These are phyloP conservation scores for Lasiommata megera DNA, from an alignment of 2,888 invertebrate genomes.

Conservation along the genomic window DNA sequence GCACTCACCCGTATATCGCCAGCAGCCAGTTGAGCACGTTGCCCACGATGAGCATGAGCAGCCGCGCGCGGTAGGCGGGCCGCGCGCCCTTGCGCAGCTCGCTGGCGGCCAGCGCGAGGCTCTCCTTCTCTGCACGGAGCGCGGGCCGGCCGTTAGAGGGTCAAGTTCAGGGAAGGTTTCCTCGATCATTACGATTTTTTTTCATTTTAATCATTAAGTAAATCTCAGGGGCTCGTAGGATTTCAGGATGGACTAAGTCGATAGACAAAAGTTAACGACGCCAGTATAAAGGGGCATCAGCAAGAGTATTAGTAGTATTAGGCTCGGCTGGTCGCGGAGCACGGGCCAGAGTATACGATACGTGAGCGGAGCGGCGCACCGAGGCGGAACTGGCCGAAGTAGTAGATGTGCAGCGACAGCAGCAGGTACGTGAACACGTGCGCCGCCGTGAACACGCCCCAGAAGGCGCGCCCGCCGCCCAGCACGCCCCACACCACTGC, in stretches of 20 bases:
- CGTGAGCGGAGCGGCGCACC: slow-evolving; percentile 64
- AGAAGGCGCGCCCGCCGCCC: slow-evolving; percentile 85
- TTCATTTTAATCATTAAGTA: too few species aligned
- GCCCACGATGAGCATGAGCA: slow-evolving; percentile 82
- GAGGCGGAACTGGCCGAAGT: slow-evolving; percentile 88
- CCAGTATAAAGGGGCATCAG: too few species aligned
- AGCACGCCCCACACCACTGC: slow-evolving; percentile 87
- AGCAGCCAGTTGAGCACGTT: slow-evolving; percentile 86
- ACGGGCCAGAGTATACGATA: too few species aligned
- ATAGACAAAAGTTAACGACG: too few species aligned
- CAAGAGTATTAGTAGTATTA: too few species aligned
- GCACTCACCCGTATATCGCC: slow-evolving; percentile 83
- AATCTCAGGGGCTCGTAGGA: too few species aligned
- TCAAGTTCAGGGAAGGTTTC: too few species aligned
- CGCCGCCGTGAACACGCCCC: slow-evolving; percentile 87
- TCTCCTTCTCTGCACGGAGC: slow-evolving; percentile 53
- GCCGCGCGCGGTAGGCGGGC: slow-evolving; percentile 75
- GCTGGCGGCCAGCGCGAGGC: slow-evolving; percentile 56
- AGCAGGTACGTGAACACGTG: slow-evolving; percentile 86
- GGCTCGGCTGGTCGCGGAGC: too few species aligned
- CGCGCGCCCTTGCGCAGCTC: slow-evolving; percentile 47
- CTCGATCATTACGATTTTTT: too few species aligned
- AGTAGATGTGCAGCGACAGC: slow-evolving; percentile 88
- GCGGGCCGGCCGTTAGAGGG: too few species aligned
- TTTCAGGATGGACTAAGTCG: too few species aligned